These are phyloP conservation scores for Elanoides forficatus DNA, from an alignment of 2,113 vertebrate species.

Conservation along the genomic window DNA sequence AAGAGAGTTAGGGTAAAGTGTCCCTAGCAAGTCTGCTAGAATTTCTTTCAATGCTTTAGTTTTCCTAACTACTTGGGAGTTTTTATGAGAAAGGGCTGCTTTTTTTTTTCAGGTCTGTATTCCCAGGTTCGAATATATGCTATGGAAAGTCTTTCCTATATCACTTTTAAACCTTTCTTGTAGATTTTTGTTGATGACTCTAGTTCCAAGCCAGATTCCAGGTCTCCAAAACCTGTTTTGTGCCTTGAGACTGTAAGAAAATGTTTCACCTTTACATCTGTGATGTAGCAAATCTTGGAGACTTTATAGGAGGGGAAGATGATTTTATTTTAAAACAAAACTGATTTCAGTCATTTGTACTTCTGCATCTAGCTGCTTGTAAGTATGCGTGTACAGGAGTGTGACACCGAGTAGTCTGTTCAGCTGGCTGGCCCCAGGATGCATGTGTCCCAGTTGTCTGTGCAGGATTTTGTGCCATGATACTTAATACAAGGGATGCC, in stretches of 20 bases:
- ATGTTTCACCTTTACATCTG: neutral
- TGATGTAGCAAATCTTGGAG: neutral
- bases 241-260: neutral
- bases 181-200: neutral
- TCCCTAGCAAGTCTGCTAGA: neutral
- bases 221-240: neutral
- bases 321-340: neutral
- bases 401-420: neutral
- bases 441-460: fast-evolving
- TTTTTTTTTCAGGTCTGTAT: neutral
- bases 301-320: neutral
- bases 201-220: neutral
- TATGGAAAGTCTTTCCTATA: neutral
- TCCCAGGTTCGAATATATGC: neutral
- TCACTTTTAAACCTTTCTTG: neutral
- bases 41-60: neutral
- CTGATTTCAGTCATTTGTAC: neutral
- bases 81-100: neutral
- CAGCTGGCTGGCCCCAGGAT: neutral
- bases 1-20: neutral
- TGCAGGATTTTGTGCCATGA: neutral
- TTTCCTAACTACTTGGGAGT: neutral
- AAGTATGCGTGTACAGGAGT: neutral
- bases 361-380: neutral
- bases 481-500: neutral